These are phyloP conservation scores for Nymphalis c-album DNA, from an alignment of 2,888 invertebrate species.

Conservation along the genomic window DNA sequence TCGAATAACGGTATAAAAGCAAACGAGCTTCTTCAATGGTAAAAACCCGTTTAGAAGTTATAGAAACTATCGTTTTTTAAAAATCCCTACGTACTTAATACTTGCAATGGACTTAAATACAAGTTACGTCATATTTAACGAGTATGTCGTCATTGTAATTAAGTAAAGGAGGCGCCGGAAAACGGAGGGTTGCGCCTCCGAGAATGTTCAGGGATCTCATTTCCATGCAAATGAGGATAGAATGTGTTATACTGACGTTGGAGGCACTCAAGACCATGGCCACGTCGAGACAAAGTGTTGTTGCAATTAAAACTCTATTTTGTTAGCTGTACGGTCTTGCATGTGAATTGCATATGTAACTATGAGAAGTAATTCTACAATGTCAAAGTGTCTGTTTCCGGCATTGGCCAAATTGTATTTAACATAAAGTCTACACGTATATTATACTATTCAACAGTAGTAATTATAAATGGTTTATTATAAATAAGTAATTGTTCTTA, in stretches of 20 bases:
- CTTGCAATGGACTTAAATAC: constrained; percentile 13
- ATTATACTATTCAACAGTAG: not conserved
- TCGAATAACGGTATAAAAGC: too few species aligned
- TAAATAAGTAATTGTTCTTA: not conserved
- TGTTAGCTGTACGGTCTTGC: constrained; percentile 6
- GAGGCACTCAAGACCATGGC: constrained; percentile 50
- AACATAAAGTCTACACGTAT: constrained; percentile 18
- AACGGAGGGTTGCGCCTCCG: constrained; percentile 63
- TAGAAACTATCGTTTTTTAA: not conserved
- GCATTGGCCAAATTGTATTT: constrained; percentile 29
- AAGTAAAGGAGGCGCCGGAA: constrained; percentile 75
- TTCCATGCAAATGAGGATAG: constrained; percentile 79
- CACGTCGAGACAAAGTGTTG: constrained; percentile 4
- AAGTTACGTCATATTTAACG: constrained; percentile 43
- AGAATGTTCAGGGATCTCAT: constrained; percentile 76
- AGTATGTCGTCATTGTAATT: constrained; percentile 71
- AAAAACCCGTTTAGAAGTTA: not conserved
- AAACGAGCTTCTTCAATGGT: not conserved
- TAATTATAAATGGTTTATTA: not conserved
- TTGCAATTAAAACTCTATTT: constrained; percentile 21
- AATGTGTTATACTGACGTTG: constrained; percentile 57
- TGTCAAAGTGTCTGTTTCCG: constrained; percentile 27
- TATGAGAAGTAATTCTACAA: constrained; percentile 23
- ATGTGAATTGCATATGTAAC: not conserved
- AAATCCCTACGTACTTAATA: constrained; percentile 3